Evolutionary conservation across 2,113 vertebrate genomes (phyloP), one percentile per base, ranked within the genome.

Genomic region (Stegostoma tigrinum): DNA sequence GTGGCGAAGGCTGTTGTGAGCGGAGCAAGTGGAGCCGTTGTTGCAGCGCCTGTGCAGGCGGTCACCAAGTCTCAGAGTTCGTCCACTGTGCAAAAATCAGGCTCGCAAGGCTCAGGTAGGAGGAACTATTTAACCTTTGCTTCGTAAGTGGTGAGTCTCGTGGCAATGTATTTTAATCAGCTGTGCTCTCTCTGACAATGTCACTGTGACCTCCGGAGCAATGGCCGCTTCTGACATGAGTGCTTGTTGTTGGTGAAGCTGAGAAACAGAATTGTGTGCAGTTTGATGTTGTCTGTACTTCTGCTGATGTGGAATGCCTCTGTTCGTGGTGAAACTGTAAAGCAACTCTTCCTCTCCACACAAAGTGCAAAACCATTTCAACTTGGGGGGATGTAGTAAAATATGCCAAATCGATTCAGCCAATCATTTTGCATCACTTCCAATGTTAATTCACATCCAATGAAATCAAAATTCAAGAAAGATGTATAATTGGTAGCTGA

Each of bases 1-100:
- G 99, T 99, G 23, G 99, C 99, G 96, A 99, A 99, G 97, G 99
- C 99, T 96, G 98, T 99, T 0, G 98, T 99, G 96, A 99, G 99
- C 6, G 98, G 98, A 96, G 97, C 98, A 0, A 97, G 98, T 96
- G 97, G 98, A 61, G 97, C 98, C 95, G 97, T 98, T 95, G 97
- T 98, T 64, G 98, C 98, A 96, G 99, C 99, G 96, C 98, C 98
- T 0, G 97, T 98, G 66, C 98, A 98, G 95, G 96, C 97, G 0
- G 97, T 98, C 96, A 97, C 98, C 96, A 99, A 99, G 97, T 97
- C 98, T 0, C 97, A 98, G 64, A 96, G 98, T 80, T 97, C 99
- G 15, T 96, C 98, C 0, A 97, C 97, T 94, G 96, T 98, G 95
- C 98, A 98, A 96, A 99, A 99, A 97, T 98, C 98, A 96, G 98